Conservation (phyloP, 2,888 invertebrate genomes). For the Seira sanloemensis region DNA sequence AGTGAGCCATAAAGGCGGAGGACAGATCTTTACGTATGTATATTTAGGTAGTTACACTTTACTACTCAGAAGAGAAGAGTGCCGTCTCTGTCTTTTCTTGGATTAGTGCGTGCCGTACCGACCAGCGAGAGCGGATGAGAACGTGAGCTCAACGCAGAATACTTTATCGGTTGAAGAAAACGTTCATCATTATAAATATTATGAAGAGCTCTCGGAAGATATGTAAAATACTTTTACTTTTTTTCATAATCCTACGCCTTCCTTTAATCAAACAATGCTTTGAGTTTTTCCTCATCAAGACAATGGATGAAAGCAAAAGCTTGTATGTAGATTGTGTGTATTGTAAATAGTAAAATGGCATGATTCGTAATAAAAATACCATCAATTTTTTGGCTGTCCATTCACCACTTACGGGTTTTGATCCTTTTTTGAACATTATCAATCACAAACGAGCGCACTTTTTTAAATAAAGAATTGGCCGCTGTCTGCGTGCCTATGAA, state of each 20-base stretch:
- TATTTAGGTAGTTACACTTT: too few species aligned
- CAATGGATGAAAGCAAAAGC: constrained; percentile 12
- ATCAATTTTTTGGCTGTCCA: not conserved
- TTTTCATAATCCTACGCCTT: not conserved
- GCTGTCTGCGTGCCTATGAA: not conserved
- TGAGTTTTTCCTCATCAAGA: not conserved
- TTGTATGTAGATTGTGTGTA: not conserved
- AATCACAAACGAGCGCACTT: not conserved
- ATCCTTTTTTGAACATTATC: constrained; percentile 9
- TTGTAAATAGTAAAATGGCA: not conserved
- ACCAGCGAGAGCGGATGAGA: not conserved
- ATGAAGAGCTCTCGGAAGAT: too few species aligned
- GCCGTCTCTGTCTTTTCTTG: too few species aligned
- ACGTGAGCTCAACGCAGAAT: not conserved
- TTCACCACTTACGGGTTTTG: not conserved
- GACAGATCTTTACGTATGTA: too few species aligned
- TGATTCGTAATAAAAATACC: not conserved
- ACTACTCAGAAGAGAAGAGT: too few species aligned
- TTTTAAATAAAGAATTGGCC: not conserved
- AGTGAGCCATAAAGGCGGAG: too few species aligned
- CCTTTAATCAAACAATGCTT: not conserved
- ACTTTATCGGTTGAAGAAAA: not conserved
- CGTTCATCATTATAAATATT: not conserved
- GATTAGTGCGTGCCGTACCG: not conserved
- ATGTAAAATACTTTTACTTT: constrained; percentile 17